Evolutionary conservation across 2,113 vertebrate species (phyloP).

Genomic region (Leptobrachium ailaonicum): DNA sequence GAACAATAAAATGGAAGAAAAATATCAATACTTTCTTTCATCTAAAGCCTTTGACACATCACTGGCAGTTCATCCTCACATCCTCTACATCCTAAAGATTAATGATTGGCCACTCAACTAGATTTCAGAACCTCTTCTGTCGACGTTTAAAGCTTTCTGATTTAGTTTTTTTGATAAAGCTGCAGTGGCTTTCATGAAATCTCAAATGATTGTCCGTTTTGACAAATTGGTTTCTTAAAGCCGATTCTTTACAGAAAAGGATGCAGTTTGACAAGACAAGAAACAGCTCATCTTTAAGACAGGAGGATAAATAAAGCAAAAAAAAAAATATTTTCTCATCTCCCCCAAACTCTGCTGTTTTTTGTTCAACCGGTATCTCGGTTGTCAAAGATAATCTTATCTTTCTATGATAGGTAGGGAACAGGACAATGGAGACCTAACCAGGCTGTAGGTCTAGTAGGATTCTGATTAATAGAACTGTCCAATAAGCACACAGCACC

Average conservation of each 20-base stretch:
- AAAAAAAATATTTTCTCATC: constrained; percentile 66
- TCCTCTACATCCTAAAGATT: constrained; percentile 66
- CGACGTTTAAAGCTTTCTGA: constrained; percentile 68
- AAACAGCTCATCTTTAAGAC: constrained; percentile 77
- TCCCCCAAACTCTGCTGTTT: constrained; percentile 61
- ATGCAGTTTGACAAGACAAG: constrained; percentile 76
- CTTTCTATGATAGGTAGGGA: constrained; percentile 77
- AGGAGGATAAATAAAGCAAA: constrained; percentile 74
- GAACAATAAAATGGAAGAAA: constrained; percentile 32
- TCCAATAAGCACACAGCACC: constrained; percentile 65
- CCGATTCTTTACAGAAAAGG: constrained; percentile 75
- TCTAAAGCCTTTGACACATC: constrained; percentile 55
- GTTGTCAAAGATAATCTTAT: constrained; percentile 89
- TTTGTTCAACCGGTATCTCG: constrained; percentile 73
- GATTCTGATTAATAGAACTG: constrained; percentile 79
- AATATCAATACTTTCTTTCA: constrained; percentile 50
- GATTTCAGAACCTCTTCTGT: constrained; percentile 70
- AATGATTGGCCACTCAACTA: constrained; percentile 68
- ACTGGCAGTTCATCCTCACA: constrained; percentile 58
- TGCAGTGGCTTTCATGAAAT: constrained; percentile 70
- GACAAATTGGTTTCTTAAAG: constrained; percentile 83
- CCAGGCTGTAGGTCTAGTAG: constrained; percentile 72
- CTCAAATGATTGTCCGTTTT: constrained; percentile 74
- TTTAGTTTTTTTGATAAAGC: constrained; percentile 77
- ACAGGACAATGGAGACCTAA: constrained; percentile 75